These are phyloP conservation scores for Notarius quadriscutis DNA, from an alignment of 2,113 vertebrate species.

Conservation along the genomic window DNA sequence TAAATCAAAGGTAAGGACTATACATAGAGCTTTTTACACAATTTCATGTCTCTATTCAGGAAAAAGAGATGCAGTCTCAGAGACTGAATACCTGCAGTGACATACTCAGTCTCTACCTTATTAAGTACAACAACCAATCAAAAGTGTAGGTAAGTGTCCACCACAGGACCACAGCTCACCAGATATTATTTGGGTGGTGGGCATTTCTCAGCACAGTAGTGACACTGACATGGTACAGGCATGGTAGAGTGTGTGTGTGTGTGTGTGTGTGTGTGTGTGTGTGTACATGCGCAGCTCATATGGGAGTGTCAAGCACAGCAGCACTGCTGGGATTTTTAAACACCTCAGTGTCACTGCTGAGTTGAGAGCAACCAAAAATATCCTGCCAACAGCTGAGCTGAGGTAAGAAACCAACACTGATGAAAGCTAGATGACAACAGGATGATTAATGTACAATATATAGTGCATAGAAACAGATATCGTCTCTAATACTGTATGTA, in stretches of 20 bases:
- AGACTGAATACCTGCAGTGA: conserved; percentile 9
- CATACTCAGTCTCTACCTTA: neutral
- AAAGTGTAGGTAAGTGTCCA: neutral
- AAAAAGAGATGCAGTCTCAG: neutral
- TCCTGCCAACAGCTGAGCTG: neutral
- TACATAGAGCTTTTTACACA: neutral
- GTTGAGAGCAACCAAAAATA: neutral
- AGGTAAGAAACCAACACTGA: neutral
- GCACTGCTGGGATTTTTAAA: neutral
- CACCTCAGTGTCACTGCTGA: neutral
- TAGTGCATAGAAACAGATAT: neutral
- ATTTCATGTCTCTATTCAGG: neutral
- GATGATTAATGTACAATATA: neutral
- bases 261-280: no score
- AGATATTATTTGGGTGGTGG: conserved; percentile 3
- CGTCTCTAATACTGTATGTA: neutral
- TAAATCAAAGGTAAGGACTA: conserved; percentile 34
- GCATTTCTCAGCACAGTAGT: conserved; percentile 7
- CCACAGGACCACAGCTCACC: neutral
- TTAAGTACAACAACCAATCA: neutral
- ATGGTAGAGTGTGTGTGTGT: neutral
- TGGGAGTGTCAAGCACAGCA: neutral
- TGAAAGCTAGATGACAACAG: neutral
- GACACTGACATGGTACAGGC: neutral
- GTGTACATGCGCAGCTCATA: neutral